These are phyloP conservation scores for Rallus limicola DNA, from an alignment of 2,113 vertebrate species.

Conservation along the genomic window DNA sequence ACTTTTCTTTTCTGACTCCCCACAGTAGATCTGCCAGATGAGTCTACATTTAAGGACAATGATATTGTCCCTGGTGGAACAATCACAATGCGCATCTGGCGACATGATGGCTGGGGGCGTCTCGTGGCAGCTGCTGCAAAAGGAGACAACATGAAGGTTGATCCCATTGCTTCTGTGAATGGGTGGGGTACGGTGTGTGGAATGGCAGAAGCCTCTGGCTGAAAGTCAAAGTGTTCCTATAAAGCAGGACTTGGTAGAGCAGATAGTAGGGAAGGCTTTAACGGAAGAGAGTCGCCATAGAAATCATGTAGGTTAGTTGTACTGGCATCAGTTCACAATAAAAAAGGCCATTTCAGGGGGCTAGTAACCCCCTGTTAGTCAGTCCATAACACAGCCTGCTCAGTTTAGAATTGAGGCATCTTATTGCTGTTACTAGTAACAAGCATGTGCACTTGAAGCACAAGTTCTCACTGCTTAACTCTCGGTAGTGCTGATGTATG, in stretches of 20 bases:
- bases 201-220: background rate
- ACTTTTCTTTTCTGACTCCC: background rate
- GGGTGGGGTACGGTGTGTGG: background rate
- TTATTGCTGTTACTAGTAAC: background rate
- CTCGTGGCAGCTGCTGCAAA: conserved; percentile 69
- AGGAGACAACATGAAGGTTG: conserved; percentile 67
- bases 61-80: conserved; percentile 62
- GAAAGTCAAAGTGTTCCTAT: background rate
- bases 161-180: background rate
- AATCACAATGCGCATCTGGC: conserved; percentile 69
- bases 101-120: conserved; percentile 63
- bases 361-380: background rate
- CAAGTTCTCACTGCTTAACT: background rate
- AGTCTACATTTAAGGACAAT: conserved; percentile 47
- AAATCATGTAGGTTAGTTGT: background rate
- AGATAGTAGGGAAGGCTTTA: background rate
- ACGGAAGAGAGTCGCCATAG: background rate
- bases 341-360: background rate
- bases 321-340: background rate
- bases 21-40: conserved; percentile 67
- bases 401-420: background rate
- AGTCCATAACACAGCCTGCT: background rate
- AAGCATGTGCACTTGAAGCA: too few species aligned
- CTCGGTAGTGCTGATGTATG: too few species aligned
- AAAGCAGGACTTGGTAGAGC: background rate